Evolutionary conservation across 1,140 invertebrate species (phyloP), one percentile per base, ranked within the genome.

Genomic region (Pogonus chalceus): DNA sequence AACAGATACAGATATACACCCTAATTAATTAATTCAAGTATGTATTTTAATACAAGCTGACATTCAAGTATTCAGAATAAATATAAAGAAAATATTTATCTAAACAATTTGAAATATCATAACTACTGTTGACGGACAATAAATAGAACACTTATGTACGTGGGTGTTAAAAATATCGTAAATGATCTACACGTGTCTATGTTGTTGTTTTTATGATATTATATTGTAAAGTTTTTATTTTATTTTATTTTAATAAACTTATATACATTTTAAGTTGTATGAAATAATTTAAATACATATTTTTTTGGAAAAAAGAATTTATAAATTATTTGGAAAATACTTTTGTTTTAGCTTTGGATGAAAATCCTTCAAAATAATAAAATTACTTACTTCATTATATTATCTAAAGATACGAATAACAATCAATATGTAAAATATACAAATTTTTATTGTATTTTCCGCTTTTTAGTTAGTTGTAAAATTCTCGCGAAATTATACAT

Each of bases 11-110:
- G n/a, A n/a, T n/a, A n/a, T n/a, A n/a, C n/a, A 43, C 37, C 37
- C 37, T 43, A 43, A 43, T 43, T 43, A 43, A 43, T 43, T 12
- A 43, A 43, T 43, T 12, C 9, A n/a, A n/a, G n/a, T n/a, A 43
- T 43, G 4, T 12, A 43, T 43, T 43, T 43, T 18, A 43, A 43
- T 43, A 43, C 18, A 43, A 9, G 37, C 26, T 31, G 26, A 31
- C 26, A 31, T 31, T 31, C 26, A 7, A 31, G 7, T 31, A 31
- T 31, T n/a, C n/a, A n/a, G n/a, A n/a, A 31, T 31, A 31, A 31
- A 7, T 7, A 31, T 31, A 14, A 14, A 31, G 9, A 4, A 43
- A 10, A 43, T 43, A 43, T 43, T 12, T 43, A 16, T 18, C 37
- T 43, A 3, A 43, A 43, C 37, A 9, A 43, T 12, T 43, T 43